Evolutionary conservation across 2,797 vertebrate genomes (phyloP), one percentile per base, ranked within the genome.

Genomic region (Triplophysa bombifrons): DNA sequence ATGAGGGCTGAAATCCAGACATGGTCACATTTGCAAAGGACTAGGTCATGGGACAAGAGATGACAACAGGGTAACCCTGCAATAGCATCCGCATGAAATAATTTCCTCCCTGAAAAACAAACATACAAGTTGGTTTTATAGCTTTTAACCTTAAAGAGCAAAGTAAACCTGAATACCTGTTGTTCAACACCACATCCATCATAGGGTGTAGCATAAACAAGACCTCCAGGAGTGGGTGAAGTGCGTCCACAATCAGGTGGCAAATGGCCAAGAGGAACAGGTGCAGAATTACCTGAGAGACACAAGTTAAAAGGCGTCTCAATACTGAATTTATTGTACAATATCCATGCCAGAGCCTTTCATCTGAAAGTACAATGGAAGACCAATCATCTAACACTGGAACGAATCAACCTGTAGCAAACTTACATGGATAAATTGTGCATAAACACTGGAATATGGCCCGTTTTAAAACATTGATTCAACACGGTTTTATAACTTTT

Each of bases 131-230:
- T 68, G 48, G n/a, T 41, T 16, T 17, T 50, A 14, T 16, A 4
- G 4, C 13, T 5, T 19, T 7, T 9, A 2, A 64, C 2, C 9
- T 3, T 8, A 12, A 27, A 30, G 3, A 60, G 20, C 1, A 11
- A 56, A 12, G 0, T 2, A 38, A 5, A 63, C 17, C 25, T 27
- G 53, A 3, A 11, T 89, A 90, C 90, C 88, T 86, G 76, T 75
- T 83, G 74, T 2, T 25, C 69, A 38, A 93, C 83, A 51, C 86
- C 66, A 72, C 91, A 92, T 71, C 89, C 85, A 67, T 88, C 30
- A 66, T 89, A 92, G 0, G 84, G 72, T 11, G 86, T 86, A 38
- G 76, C 61, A 38, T 91, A 82, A 41, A 85, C 34, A 0, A 92
- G 79, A 17, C 82, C 85, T 0, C 71, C 13, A 2, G 50, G 19